phyloP scores from a whole-genome alignment of 2,888 invertebrate genomes.

The Dusona sp. region DNA sequence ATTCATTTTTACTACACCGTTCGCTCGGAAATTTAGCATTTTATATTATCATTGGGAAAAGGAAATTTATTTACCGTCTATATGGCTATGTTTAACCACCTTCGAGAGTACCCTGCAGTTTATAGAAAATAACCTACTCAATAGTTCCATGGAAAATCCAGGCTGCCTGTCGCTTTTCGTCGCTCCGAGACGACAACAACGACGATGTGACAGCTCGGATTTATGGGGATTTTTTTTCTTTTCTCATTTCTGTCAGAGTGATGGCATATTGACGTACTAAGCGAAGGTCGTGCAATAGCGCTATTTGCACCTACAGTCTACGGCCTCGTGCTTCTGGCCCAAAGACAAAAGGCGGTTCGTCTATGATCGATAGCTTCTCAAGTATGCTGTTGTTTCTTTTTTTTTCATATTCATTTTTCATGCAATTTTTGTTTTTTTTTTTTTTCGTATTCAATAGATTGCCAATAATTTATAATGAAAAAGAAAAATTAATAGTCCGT shows the following conservation, averaged over 20 bases:
- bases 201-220: constrained; percentile 48
- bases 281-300: constrained; percentile 44
- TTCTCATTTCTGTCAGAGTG: constrained; percentile 27
- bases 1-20: neutral
- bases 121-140: constrained; percentile 30
- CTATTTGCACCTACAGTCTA: neutral
- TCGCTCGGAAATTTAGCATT: neutral
- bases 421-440: neutral
- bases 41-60: neutral
- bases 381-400: neutral
- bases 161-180: constrained; percentile 30
- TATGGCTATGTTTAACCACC: neutral
- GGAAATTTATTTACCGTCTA: neutral
- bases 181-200: neutral
- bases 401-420: neutral
- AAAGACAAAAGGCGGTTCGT: neutral
- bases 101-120: neutral
- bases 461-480: neutral
- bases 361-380: neutral
- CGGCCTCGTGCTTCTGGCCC: neutral
- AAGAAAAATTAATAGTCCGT: neutral
- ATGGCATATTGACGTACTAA: constrained; percentile 60
- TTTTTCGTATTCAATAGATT: neutral
- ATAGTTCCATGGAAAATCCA: constrained; percentile 4
- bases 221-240: constrained; percentile 43